Evolutionary conservation across 2,113 vertebrate genomes (phyloP).

Genomic region (Nematolebias whitei): DNA sequence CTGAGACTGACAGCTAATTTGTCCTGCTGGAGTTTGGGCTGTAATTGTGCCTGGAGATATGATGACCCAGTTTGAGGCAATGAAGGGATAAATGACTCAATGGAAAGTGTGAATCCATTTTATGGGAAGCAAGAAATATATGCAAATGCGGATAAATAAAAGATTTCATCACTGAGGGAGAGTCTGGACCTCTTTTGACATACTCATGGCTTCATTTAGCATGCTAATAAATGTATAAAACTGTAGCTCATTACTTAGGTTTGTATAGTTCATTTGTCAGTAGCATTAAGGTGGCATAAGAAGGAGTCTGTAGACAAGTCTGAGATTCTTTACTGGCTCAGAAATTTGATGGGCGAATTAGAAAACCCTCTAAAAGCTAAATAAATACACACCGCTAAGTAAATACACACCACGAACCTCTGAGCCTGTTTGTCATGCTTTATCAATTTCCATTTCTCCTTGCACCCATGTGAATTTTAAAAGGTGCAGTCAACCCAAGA

Average conservation of each 20-base stretch:
- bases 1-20: slow-evolving; percentile 62
- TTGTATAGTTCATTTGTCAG: slow-evolving; percentile 34
- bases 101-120: slow-evolving; percentile 54
- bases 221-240: slow-evolving; percentile 45
- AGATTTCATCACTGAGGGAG: slow-evolving; percentile 23
- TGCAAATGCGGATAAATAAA: slow-evolving; percentile 53
- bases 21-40: slow-evolving; percentile 55
- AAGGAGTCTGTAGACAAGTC: slow-evolving; percentile 16
- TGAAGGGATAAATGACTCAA: slow-evolving; percentile 54
- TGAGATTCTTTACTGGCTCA: slow-evolving; percentile 8
- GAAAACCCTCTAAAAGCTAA: slow-evolving; percentile 27
- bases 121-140: slow-evolving; percentile 38
- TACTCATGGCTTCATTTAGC: slow-evolving; percentile 29
- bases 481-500: slow-evolving; percentile 18
- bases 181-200: slow-evolving; percentile 51
- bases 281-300: slow-evolving; percentile 4
- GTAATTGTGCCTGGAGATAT: slow-evolving; percentile 64
- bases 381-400: slow-evolving; percentile 16
- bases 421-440: slow-evolving; percentile 17
- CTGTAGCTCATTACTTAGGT: slow-evolving; percentile 31
- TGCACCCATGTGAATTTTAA: slow-evolving; percentile 10
- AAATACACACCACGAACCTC: slow-evolving; percentile 25
- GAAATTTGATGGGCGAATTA: slow-evolving; percentile 40
- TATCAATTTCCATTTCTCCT: slow-evolving; percentile 19
- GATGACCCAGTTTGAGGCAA: slow-evolving; percentile 69